Conservation (phyloP, 2,797 vertebrate species). For the Gouania willdenowi region DNA sequence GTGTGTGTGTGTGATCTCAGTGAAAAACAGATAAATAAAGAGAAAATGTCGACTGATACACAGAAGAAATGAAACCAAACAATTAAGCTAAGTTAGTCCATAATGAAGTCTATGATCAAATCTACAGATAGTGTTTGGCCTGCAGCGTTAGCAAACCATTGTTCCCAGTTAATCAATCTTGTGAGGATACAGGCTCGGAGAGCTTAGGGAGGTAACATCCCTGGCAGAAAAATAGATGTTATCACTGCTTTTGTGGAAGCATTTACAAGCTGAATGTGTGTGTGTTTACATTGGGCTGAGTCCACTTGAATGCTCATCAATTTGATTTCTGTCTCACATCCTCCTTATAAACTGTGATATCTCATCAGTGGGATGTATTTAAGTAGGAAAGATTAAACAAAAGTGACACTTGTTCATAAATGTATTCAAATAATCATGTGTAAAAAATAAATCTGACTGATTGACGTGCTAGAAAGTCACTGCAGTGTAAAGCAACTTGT, state of each 20-base stretch:
- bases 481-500: too few species aligned
- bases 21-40: neutral
- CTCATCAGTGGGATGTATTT: neutral
- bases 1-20: neutral
- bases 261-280: conserved; percentile 31
- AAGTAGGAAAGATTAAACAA: too few species aligned
- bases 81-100: neutral
- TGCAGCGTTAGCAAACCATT: conserved; percentile 42
- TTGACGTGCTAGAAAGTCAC: too few species aligned
- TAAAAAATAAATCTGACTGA: too few species aligned
- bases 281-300: conserved; percentile 25
- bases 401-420: too few species aligned
- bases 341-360: neutral
- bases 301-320: conserved; percentile 16
- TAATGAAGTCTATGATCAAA: too few species aligned
- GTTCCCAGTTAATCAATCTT: conserved; percentile 45
- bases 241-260: conserved; percentile 47
- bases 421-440: too few species aligned
- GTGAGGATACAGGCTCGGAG: conserved; percentile 27
- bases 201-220: conserved; percentile 38
- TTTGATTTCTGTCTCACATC: conserved; percentile 2
- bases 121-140: conserved; percentile 40
- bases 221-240: conserved; percentile 55
- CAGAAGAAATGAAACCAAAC: neutral
- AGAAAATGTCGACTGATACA: neutral